Evolutionary conservation across 2,888 invertebrate species (phyloP).

Genomic region (Sturmia bella): DNA sequence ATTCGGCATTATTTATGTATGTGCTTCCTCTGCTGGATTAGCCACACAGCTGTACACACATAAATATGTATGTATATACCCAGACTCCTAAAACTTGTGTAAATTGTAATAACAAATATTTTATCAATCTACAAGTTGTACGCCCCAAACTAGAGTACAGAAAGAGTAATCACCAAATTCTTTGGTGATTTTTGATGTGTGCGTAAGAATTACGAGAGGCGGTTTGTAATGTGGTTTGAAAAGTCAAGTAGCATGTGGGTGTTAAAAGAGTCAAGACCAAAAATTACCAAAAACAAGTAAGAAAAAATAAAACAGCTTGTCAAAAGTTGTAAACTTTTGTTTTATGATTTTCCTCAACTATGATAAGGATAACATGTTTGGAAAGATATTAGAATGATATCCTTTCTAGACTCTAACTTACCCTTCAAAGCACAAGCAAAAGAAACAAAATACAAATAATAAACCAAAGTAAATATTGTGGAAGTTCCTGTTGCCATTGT

Average conservation of each 20-base stretch:
- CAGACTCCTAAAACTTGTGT: not conserved
- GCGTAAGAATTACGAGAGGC: conserved; percentile 50
- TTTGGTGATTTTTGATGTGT: conserved; percentile 48
- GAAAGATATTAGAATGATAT: conserved; percentile 70
- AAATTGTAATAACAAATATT: conserved; percentile 27
- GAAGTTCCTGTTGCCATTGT: conserved; percentile 58
- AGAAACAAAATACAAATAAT: not conserved
- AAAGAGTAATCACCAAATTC: not conserved
- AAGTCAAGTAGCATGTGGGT: conserved; percentile 37
- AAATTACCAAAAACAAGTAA: conserved; percentile 5
- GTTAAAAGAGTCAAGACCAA: conserved; percentile 25
- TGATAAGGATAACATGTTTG: conserved; percentile 73
- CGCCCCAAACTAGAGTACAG: not conserved
- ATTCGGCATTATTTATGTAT: too few species aligned
- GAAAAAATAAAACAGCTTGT: conserved; percentile 72
- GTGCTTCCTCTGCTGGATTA: too few species aligned
- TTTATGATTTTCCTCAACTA: conserved; percentile 74
- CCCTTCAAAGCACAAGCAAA: not conserved
- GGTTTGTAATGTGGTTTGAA: conserved; percentile 59
- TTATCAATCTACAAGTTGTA: conserved; percentile 30
- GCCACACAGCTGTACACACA: not conserved
- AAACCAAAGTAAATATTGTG: conserved; percentile 40
- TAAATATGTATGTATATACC: too few species aligned
- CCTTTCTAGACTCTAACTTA: conserved; percentile 46
- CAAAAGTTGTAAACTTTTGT: conserved; percentile 76